Evolutionary conservation across 2,888 invertebrate genomes (phyloP).

Genomic region (Andrena praecox): DNA sequence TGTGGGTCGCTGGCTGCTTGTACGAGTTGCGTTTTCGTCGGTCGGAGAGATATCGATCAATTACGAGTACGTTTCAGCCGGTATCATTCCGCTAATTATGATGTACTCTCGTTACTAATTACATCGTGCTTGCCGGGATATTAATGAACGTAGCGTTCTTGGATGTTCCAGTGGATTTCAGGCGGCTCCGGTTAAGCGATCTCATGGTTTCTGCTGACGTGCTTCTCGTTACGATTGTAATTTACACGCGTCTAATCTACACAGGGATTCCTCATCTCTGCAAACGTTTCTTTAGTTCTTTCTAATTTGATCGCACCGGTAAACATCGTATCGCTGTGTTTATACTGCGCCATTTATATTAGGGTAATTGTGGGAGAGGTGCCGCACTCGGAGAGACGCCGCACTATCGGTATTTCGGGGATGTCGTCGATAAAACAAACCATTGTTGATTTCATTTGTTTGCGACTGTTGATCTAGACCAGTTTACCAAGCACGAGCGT

Average conservation of each 20-base stretch:
- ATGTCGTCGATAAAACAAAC: too few species aligned
- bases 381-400: too few species aligned
- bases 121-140: constrained; percentile 15
- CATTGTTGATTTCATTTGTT: too few species aligned
- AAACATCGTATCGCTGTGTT: too few species aligned
- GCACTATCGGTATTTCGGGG: too few species aligned
- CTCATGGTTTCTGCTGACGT: constrained; percentile 5
- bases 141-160: constrained; percentile 18
- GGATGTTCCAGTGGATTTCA: neutral
- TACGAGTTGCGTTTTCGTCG: constrained; percentile 52
- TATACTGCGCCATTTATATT: too few species aligned
- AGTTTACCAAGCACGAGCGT: too few species aligned
- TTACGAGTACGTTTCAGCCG: constrained; percentile 47
- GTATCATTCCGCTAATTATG: constrained; percentile 57
- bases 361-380: too few species aligned
- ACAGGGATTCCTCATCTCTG: too few species aligned
- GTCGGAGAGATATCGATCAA: constrained; percentile 51
- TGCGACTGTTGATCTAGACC: too few species aligned
- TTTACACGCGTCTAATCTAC: neutral
- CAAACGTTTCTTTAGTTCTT: too few species aligned
- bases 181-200: constrained; percentile 12
- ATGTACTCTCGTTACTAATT: constrained; percentile 49
- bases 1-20: constrained; percentile 35
- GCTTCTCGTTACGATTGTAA: neutral
- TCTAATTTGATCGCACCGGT: too few species aligned